Conservation (phyloP, 2,113 vertebrate species). For the Plecotus auritus region DNA sequence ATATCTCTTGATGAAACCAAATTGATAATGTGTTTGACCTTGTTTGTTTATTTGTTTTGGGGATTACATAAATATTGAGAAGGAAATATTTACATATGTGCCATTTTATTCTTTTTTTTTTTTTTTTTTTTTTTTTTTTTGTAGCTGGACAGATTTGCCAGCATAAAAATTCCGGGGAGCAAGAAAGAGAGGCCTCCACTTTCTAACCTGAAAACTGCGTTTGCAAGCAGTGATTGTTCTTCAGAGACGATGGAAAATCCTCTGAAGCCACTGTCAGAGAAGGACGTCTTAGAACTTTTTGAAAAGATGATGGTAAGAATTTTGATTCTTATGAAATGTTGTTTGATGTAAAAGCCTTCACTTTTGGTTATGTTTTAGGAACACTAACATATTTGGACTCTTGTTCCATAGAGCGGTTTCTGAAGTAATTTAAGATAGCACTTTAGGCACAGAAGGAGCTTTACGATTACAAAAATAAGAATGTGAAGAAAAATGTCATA, state of each 20-base stretch:
- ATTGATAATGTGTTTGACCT: background rate
- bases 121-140: conserved; percentile 56
- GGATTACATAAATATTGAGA: background rate
- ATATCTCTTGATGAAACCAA: background rate
- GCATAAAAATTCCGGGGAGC: conserved; percentile 91
- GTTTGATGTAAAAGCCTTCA: background rate
- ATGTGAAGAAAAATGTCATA: background rate
- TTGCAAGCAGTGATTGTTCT: conserved; percentile 75
- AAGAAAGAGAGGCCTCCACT: conserved; percentile 88
- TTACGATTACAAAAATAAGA: conserved; percentile 9
- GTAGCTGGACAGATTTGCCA: conserved; percentile 91
- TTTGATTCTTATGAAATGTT: background rate
- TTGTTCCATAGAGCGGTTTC: background rate
- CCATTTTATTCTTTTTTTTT: conserved; percentile 53
- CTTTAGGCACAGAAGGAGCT: background rate
- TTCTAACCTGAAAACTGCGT: conserved; percentile 78
- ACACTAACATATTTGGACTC: background rate
- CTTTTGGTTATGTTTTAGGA: background rate
- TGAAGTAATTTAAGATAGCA: background rate
- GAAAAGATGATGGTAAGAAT: conserved; percentile 95
- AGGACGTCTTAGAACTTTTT: conserved; percentile 89
- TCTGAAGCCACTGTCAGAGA: conserved; percentile 86
- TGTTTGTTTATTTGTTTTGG: background rate
- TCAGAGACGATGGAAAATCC: conserved; percentile 82
- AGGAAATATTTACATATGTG: conserved; percentile 9